These are phyloP conservation scores for Clivina fossor DNA, from an alignment of 2,888 invertebrate species.

Conservation along the genomic window DNA sequence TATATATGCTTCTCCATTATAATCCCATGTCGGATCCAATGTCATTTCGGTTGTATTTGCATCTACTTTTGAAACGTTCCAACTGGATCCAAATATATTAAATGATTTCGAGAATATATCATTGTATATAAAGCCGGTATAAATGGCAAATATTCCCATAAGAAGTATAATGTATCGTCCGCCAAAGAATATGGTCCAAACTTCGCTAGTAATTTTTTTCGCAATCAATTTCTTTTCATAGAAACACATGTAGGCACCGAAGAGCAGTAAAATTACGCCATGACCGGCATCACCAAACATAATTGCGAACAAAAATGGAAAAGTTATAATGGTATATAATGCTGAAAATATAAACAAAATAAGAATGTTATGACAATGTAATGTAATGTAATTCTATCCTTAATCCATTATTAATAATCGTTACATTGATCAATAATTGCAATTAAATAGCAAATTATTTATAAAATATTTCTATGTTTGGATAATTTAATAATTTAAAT, in stretches of 20 bases:
- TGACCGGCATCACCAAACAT: conserved; percentile 98
- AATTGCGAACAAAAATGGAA: conserved; percentile 92
- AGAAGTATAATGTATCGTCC: conserved; percentile 77
- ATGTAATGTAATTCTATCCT: no score
- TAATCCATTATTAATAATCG: no score
- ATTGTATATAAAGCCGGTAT: conserved; percentile 78
- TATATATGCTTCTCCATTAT: conserved; percentile 61
- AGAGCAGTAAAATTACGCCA: conserved; percentile 78
- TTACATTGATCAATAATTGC: conserved; percentile 8
- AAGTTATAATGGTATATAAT: conserved; percentile 71
- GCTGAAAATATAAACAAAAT: conserved; percentile 44
- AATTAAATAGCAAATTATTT: neutral
- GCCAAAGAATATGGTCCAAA: conserved; percentile 73
- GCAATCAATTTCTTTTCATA: conserved; percentile 75
- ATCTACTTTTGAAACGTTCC: conserved; percentile 51
- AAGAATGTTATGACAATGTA: no score
- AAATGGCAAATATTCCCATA: conserved; percentile 78
- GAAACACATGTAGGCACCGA: conserved; percentile 79
- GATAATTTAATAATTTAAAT: conserved; percentile 12
- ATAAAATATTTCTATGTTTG: conserved; percentile 16
- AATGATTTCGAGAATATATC: conserved; percentile 77
- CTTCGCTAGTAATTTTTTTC: conserved; percentile 72
- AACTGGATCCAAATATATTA: conserved; percentile 71
- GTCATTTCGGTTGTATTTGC: conserved; percentile 43
- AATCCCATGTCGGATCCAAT: conserved; percentile 54